Conservation (phyloP, 2,888 invertebrate species). For the Oligia strigilis region DNA sequence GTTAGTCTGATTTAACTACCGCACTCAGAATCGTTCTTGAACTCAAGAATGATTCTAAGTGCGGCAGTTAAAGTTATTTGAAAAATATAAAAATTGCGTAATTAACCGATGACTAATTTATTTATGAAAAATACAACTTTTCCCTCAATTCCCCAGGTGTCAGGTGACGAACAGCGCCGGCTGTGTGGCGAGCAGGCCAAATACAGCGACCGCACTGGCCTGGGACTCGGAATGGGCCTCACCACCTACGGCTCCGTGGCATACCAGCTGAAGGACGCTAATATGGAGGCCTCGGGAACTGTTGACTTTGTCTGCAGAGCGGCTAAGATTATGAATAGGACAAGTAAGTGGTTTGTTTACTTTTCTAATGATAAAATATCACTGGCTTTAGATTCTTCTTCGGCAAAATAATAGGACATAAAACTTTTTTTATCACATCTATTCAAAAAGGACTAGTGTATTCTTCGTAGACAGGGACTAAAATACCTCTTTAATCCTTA, state of each 20-base stretch:
- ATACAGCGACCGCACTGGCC: constrained; percentile 87
- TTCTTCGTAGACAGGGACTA: no score
- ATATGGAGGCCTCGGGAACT: constrained; percentile 93
- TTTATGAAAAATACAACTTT: not conserved
- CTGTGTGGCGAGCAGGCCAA: constrained; percentile 92
- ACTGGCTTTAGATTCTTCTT: not conserved
- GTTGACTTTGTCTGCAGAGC: constrained; percentile 94
- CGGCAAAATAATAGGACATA: not conserved
- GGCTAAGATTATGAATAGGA: constrained; percentile 93
- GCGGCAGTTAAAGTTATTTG: not conserved
- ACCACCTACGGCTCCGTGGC: constrained; percentile 94
- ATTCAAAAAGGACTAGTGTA: no score
- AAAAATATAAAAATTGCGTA: not conserved
- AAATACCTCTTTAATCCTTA: no score
- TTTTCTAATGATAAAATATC: not conserved
- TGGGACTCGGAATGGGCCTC: constrained; percentile 86
- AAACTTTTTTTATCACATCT: no score
- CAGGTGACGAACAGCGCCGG: constrained; percentile 93
- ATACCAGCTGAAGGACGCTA: constrained; percentile 95
- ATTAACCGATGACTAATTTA: no score
- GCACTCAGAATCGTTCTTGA: no score
- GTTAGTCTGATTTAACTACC: no score
- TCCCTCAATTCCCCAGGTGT: constrained; percentile 88
- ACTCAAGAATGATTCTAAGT: not conserved
- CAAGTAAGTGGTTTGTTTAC: constrained; percentile 87